Evolutionary conservation across 2,113 vertebrate genomes (phyloP).

Genomic region (Boulengeromyrus knoepffleri): DNA sequence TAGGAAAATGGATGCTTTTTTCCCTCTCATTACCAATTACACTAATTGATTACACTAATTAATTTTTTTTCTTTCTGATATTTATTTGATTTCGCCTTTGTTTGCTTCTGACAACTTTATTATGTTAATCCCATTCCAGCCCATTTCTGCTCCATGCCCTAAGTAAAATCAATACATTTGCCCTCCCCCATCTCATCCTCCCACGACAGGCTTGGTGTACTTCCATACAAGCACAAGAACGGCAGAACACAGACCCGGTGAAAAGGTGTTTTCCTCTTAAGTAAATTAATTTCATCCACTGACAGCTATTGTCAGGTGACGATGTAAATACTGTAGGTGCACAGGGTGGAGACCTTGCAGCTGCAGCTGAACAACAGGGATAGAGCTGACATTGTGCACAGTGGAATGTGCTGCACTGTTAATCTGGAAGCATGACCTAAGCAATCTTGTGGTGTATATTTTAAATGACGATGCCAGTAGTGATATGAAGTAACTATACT

Average conservation of each 20-base stretch:
- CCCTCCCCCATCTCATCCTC: neutral
- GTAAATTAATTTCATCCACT: neutral
- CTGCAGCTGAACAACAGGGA: neutral
- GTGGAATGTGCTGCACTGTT: neutral
- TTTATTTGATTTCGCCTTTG: neutral
- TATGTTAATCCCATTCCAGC: neutral
- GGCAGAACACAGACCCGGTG: neutral
- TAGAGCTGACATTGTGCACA: neutral
- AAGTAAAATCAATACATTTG: neutral
- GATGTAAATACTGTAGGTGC: neutral
- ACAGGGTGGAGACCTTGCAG: neutral
- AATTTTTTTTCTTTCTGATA: neutral
- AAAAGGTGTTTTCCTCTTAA: neutral
- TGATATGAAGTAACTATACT: neutral
- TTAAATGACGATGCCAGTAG: neutral
- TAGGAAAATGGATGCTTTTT: neutral
- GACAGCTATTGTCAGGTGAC: neutral
- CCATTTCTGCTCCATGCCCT: neutral
- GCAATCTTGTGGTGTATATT: neutral
- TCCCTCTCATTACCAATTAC: neutral
- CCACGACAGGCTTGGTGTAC: neutral
- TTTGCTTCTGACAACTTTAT: neutral
- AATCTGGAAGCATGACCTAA: neutral
- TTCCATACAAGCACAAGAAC: neutral
- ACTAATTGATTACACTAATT: neutral